These are phyloP conservation scores for Tinamus guttatus DNA, from an alignment of 2,113 vertebrate genomes.

Conservation along the genomic window DNA sequence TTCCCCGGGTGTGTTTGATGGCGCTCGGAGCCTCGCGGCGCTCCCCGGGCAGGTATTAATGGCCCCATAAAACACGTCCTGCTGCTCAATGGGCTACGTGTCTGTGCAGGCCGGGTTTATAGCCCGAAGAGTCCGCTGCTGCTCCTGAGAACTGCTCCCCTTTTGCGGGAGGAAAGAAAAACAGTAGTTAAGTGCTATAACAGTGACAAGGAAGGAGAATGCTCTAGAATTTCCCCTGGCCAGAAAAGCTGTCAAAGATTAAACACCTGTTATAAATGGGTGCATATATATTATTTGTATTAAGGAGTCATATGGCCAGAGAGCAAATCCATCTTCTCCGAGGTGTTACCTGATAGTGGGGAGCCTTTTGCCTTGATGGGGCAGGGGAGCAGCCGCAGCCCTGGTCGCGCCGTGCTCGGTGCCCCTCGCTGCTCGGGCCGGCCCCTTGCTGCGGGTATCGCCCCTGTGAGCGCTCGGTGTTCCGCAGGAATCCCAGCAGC, in stretches of 20 bases:
- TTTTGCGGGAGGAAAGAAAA: conserved; percentile 56
- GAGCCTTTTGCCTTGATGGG: not conserved
- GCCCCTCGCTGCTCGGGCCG: not conserved
- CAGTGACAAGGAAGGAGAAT: conserved; percentile 21
- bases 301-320: not conserved
- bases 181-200: conserved; percentile 44
- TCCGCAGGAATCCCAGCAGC: not conserved
- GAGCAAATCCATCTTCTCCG: not conserved
- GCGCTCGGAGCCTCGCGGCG: conserved; percentile 5
- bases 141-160: conserved; percentile 49
- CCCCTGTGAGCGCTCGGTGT: not conserved
- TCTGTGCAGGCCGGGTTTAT: conserved; percentile 67
- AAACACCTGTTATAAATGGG: conserved; percentile 40
- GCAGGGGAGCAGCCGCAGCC: not conserved
- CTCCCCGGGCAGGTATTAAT: conserved; percentile 63
- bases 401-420: not conserved
- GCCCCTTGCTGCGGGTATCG: not conserved
- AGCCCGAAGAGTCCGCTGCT: conserved; percentile 43
- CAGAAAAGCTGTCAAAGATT: not conserved
- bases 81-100: conserved; percentile 29
- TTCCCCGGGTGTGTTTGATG: conserved; percentile 24
- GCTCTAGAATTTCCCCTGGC: conserved; percentile 21
- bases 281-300: conserved; percentile 21
- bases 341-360: not conserved
- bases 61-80: conserved; percentile 66